Conservation (phyloP, 2,113 vertebrate genomes). For the Upupa epops region DNA sequence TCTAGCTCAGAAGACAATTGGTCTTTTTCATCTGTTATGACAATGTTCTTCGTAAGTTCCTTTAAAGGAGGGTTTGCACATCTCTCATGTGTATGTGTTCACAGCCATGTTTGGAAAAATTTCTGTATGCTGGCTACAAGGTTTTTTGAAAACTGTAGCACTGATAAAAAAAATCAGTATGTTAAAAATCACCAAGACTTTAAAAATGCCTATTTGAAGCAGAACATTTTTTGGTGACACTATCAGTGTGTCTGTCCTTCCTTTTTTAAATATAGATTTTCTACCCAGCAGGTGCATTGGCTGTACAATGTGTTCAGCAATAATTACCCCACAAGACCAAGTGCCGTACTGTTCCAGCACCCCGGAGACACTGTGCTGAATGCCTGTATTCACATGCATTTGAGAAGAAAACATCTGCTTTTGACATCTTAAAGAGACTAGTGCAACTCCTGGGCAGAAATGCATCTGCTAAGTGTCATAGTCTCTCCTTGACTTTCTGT, state of each 20-base stretch:
- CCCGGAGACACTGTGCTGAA: slow-evolving; percentile 50
- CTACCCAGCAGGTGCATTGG: slow-evolving; percentile 7
- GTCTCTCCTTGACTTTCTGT: background rate
- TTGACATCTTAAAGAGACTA: slow-evolving; percentile 34
- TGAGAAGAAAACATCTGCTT: slow-evolving; percentile 40
- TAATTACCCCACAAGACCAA: slow-evolving; percentile 40
- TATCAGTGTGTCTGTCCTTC: background rate
- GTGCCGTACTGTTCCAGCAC: slow-evolving; percentile 20
- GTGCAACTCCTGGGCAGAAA: background rate
- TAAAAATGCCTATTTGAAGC: background rate
- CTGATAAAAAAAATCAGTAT: background rate
- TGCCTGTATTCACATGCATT: slow-evolving; percentile 29
- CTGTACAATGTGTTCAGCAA: background rate
- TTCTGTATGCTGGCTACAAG: background rate
- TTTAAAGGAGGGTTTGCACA: background rate
- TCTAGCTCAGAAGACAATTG: background rate
- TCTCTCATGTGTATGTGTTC: background rate
- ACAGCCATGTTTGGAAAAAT: background rate
- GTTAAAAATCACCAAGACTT: background rate
- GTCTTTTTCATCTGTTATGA: background rate
- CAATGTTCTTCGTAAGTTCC: background rate
- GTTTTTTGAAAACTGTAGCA: background rate
- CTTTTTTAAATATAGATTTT: background rate
- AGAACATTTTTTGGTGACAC: background rate
- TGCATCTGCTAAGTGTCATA: background rate